Percentiles rank a stretch among this genome's conserved stretches.
Conservation (phyloP, 1,140 invertebrate genomes). For the Hypothenemus hampei region DNA sequence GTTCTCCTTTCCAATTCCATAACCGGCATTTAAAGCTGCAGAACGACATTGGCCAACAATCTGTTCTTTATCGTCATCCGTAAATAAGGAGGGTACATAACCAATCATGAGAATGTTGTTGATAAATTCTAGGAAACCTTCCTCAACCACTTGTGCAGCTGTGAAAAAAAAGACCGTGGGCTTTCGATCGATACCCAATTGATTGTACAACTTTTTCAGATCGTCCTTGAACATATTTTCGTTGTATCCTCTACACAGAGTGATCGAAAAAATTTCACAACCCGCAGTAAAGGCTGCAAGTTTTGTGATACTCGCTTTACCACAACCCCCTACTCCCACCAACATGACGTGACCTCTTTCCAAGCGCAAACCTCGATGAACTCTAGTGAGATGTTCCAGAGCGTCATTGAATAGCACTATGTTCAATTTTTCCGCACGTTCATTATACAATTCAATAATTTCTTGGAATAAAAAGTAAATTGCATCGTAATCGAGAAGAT, state of each 20-base stretch:
- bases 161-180: conserved; percentile 79
- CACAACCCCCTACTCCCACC: conserved; percentile 81
- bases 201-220: conserved; percentile 72
- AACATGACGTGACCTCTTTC: conserved; percentile 78
- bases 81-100: conserved; percentile 72
- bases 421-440: conserved; percentile 61
- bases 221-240: conserved; percentile 80
- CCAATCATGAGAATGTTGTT: conserved; percentile 87
- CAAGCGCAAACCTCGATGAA: conserved; percentile 78
- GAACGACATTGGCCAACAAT: conserved; percentile 64
- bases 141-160: conserved; percentile 69
- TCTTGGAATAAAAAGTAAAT: conserved; percentile 80
- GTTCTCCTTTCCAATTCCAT: conserved; percentile 63
- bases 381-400: conserved; percentile 78
- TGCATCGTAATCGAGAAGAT: conserved; percentile 82
- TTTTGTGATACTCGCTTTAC: conserved; percentile 70
- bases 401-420: conserved; percentile 88
- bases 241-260: conserved; percentile 73
- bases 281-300: conserved; percentile 71
- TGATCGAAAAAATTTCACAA: conserved; percentile 80
- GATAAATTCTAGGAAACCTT: conserved; percentile 82
- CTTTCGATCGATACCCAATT: conserved; percentile 71
- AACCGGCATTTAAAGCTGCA: conserved; percentile 63
- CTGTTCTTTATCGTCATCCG: conserved; percentile 80
- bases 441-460: conserved; percentile 84